Percentiles rank a stretch among this genome's conserved stretches.
phyloP scores from a whole-genome alignment of 2,888 invertebrate species.

The Nephrotoma appendiculata region DNA sequence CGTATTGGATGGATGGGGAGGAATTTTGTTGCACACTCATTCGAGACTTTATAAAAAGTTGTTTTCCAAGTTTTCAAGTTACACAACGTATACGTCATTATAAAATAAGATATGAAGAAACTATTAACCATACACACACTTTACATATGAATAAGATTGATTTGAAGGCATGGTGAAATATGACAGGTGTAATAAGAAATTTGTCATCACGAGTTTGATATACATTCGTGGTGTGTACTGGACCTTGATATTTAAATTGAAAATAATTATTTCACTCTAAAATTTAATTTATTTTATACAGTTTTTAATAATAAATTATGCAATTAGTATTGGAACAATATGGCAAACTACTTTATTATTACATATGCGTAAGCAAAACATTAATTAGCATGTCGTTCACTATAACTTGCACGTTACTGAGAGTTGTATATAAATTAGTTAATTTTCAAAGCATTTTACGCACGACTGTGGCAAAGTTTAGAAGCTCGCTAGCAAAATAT shows the following conservation, averaged over 20 bases:
- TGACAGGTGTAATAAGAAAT: neutral
- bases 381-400: neutral
- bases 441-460: no score
- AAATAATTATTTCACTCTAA: neutral
- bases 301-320: neutral
- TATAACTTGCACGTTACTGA: neutral
- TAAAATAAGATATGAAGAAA: neutral
- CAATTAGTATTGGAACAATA: neutral
- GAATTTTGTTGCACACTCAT: neutral
- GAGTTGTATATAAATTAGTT: no score
- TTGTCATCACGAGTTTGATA: neutral
- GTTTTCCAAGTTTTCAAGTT: neutral
- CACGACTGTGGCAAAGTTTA: no score
- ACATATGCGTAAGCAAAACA: no score
- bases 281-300: neutral
- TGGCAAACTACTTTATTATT: neutral
- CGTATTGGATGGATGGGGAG: neutral
- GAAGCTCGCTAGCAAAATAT: no score
- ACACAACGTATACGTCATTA: neutral
- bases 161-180: neutral
- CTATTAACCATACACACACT: neutral
- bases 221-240: neutral
- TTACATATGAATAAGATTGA: neutral
- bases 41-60: neutral
- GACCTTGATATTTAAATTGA: neutral